These are phyloP conservation scores for Eolophus roseicapilla DNA, from an alignment of 2,113 vertebrate genomes.

Conservation along the genomic window DNA sequence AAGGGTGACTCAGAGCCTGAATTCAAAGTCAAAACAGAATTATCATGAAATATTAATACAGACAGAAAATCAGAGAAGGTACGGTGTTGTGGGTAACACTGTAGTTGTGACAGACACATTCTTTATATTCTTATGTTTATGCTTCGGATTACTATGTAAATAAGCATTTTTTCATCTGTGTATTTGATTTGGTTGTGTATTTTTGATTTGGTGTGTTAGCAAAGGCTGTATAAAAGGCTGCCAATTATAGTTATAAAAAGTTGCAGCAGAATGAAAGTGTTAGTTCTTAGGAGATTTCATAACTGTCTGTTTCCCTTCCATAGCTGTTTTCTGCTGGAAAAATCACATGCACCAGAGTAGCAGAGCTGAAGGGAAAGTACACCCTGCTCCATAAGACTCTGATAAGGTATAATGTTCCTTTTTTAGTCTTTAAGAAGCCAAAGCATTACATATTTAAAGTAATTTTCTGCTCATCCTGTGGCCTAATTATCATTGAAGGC, in stretches of 20 bases:
- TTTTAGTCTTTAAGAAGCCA: background rate
- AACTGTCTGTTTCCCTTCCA: constrained; percentile 31
- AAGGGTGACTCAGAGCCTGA: background rate
- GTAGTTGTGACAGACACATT: background rate
- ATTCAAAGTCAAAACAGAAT: background rate
- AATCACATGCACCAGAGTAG: constrained; percentile 76
- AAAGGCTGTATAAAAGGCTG: background rate
- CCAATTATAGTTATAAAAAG: background rate
- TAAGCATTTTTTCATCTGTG: background rate
- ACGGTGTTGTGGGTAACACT: background rate
- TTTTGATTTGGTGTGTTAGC: background rate
- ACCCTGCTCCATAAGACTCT: constrained; percentile 78
- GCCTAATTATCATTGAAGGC: background rate
- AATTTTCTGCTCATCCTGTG: background rate
- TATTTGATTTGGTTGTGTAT: background rate
- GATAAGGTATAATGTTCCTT: constrained; percentile 75
- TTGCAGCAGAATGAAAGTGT: constrained; percentile 2
- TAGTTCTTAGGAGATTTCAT: background rate
- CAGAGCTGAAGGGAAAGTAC: constrained; percentile 83
- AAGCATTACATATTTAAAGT: background rate
- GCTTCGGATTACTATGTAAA: background rate
- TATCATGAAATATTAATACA: background rate
- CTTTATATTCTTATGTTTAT: background rate
- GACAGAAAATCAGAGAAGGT: background rate
- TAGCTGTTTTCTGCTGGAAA: constrained; percentile 83